These are phyloP conservation scores for Latrodectus geometricus DNA, from an alignment of 1,140 invertebrate species.

Conservation along the genomic window DNA sequence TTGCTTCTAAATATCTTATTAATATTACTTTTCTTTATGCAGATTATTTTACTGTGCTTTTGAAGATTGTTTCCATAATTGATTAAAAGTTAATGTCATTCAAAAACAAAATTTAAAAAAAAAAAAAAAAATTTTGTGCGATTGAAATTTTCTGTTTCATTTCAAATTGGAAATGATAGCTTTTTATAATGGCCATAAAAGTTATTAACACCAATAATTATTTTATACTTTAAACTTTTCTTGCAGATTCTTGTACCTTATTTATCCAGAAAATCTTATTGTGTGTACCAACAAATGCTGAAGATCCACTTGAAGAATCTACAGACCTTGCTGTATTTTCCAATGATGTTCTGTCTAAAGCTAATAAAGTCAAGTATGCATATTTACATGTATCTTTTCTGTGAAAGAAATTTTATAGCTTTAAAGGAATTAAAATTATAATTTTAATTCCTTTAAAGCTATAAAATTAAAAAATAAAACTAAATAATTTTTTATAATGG, in stretches of 20 bases:
- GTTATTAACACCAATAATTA: background rate
- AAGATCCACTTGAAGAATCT: conserved; percentile 30
- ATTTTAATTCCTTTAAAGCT: too few relatives aligned
- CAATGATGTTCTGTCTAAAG: conserved; percentile 9
- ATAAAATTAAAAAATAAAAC: too few relatives aligned
- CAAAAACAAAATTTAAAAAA: too few relatives aligned
- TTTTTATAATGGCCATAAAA: background rate
- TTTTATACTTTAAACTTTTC: background rate
- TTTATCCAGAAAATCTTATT: conserved; percentile 60
- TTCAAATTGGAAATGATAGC: background rate
- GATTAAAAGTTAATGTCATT: background rate
- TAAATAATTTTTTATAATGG: too few relatives aligned
- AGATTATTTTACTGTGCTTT: too few relatives aligned
- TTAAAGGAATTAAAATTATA: too few relatives aligned
- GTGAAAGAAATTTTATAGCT: background rate
- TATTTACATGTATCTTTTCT: background rate
- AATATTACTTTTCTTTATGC: too few relatives aligned
- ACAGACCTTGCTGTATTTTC: conserved; percentile 3
- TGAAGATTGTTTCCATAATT: too few relatives aligned
- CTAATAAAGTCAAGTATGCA: conserved; percentile 7
- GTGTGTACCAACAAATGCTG: conserved; percentile 40
- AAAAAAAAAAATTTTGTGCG: background rate
- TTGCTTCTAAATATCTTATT: too few relatives aligned
- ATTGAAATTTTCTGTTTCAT: background rate
- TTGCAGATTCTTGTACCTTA: conserved; percentile 57